These are phyloP conservation scores for Drosophila truncata DNA, from an alignment of 1,140 invertebrate species.

Conservation along the genomic window DNA sequence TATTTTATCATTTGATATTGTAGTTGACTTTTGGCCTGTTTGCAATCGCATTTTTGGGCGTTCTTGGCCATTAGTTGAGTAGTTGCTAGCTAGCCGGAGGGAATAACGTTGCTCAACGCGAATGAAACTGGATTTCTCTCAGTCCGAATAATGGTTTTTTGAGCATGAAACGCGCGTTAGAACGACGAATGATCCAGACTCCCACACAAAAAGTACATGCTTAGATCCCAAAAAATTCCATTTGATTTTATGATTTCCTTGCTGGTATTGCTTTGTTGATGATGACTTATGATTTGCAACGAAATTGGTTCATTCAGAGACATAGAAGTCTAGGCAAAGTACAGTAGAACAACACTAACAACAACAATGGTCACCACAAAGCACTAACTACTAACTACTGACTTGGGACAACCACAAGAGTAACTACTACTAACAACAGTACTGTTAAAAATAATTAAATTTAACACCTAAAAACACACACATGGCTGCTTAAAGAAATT, in stretches of 20 bases:
- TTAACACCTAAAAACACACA: constrained; percentile 20
- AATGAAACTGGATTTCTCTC: constrained; percentile 29
- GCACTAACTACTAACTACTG: constrained; percentile 17
- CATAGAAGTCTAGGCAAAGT: constrained; percentile 30
- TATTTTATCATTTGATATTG: constrained; percentile 34
- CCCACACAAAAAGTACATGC: constrained; percentile 25
- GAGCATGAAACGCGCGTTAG: constrained; percentile 34
- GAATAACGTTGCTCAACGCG: constrained; percentile 18
- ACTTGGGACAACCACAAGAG: constrained; percentile 1
- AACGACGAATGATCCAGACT: constrained; percentile 10
- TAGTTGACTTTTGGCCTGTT: constrained; percentile 47
- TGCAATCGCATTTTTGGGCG: constrained; percentile 39
- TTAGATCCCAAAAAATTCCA: constrained; percentile 19
- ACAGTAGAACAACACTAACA: constrained; percentile 27
- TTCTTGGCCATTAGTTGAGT: constrained; percentile 44
- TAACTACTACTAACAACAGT: constrained; percentile 27
- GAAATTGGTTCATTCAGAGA: constrained; percentile 59
- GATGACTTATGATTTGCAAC: constrained; percentile 51
- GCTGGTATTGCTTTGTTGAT: constrained; percentile 42
- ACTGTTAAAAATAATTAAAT: constrained; percentile 38
- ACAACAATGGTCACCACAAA: background rate
- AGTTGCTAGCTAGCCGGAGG: constrained; percentile 30
- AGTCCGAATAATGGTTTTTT: constrained; percentile 31
- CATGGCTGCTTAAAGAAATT: constrained; percentile 13
- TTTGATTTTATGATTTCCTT: constrained; percentile 46